Conservation (phyloP, 2,888 invertebrate species). For the Drosophila aldrichi region DNA sequence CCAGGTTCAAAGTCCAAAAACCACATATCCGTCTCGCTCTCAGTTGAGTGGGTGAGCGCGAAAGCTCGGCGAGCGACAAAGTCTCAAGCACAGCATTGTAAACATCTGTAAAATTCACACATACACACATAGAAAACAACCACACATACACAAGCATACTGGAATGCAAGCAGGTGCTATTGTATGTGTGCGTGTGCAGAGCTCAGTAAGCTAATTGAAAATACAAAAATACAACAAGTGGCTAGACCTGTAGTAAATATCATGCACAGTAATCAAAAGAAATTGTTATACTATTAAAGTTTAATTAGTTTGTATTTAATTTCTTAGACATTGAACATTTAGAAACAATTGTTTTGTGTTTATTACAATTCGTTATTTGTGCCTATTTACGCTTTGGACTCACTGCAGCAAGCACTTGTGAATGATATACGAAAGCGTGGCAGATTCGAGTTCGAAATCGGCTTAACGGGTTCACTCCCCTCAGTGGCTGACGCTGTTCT, state of each 20-base stretch:
- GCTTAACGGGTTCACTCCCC: conserved; percentile 28
- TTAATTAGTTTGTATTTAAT: conserved; percentile 9
- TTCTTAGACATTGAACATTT: not conserved
- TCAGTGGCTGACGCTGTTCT: conserved; percentile 5
- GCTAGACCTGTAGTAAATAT: conserved; percentile 31
- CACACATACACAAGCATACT: conserved; percentile 19
- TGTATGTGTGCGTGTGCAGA: conserved; percentile 32
- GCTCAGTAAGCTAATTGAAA: conserved; percentile 43
- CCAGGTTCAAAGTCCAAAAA: conserved; percentile 72
- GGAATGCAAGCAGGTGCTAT: conserved; percentile 47
- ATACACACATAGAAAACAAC: conserved; percentile 20
- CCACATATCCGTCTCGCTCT: conserved; percentile 37
- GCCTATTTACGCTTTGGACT: not conserved
- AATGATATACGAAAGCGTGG: conserved; percentile 34
- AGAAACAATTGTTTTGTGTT: not conserved
- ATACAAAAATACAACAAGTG: conserved; percentile 40
- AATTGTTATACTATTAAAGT: conserved; percentile 18
- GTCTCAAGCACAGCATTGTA: conserved; percentile 28
- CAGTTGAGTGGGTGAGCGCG: conserved; percentile 52
- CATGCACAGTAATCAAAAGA: conserved; percentile 34
- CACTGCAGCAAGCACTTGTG: not conserved
- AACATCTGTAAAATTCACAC: conserved; percentile 56
- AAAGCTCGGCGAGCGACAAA: conserved; percentile 36
- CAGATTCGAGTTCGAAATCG: conserved; percentile 25
- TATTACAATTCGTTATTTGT: not conserved